Base-by-base conservation (phyloP, 2,113 vertebrate species). In the Ptilonorhynchus violaceus region DNA sequence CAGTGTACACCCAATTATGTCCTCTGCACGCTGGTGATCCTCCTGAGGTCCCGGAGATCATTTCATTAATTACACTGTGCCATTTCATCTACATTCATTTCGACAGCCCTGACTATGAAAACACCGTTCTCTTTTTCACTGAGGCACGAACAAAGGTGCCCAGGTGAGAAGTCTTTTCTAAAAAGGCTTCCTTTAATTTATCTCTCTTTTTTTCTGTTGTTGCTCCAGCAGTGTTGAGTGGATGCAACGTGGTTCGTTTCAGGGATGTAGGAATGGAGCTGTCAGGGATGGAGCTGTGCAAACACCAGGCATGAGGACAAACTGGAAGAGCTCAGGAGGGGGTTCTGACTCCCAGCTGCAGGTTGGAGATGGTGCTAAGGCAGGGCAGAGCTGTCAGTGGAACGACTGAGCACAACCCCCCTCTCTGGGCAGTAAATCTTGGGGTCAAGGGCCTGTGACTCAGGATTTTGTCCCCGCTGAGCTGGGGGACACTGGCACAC, bases 21-120 rank as follows among this genome's bases (percentile, higher is more conserved):
- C 87, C 73, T 60, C 87, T 69, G 80, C 56, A 58, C 7, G 24
- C 7, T 6, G 67, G 41, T 15, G 6, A 58, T 69, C 37, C 56
- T 91, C 76, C 84, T 23, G 50, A 66, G 73, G 81, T 75, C 84
- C 37, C 44, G 68, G 84, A 89, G 89, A 81, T 74, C 60, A 74
- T 74, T 92, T 66, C 63, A 91, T 94, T 94, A 81, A 94, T 82
- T 87, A 93, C 90, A 85, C 16, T 6, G 69, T 81, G 77, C 35
- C 56, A 28, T 87, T 95, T 88, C 73, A 82, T 73, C 77, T 55
- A 31, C 60, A 78, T 87, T 74, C 64, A 87, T 74, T 91, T 89
- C 84, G 37, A 15, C 75, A 91, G 67, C 47, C 41, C 60, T 2
- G 9, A 30, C 68, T 70, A 58, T 10, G 90, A 62, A 91, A 93